Evolutionary conservation across 2,888 invertebrate genomes (phyloP), one percentile per base, ranked within the genome.

Genomic region (Tanypteryx hageni): DNA sequence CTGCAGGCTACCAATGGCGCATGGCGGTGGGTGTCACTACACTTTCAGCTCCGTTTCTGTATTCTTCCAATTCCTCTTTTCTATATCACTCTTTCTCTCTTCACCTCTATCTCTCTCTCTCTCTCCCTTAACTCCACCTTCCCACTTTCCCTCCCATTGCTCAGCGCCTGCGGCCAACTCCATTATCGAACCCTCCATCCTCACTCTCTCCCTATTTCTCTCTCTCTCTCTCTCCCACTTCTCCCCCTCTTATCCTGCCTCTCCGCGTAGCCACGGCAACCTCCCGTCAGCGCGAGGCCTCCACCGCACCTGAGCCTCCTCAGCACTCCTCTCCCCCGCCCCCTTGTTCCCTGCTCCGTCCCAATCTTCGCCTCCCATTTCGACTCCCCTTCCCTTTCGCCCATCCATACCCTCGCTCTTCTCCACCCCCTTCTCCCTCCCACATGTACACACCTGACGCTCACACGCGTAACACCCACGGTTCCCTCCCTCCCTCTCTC

Each of bases 221-320:
- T 27, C 76, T 27, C 10, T 76, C 76, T n/a, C 76, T 76, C 76
- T 3, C n/a, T 18, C 84, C 18, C 16, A 0, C 0, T 14, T 27
- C 31, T 27, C 27, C 82, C 27, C 18, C 7, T n/a, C 18, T 57
- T n/a, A 11, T 13, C 14, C n/a, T n/a, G 13, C 85, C 27, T 31
- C 16, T 31, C 7, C 85, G 7, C 22, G 22, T 58, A 58, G 58
- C 85, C 85, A 56, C 44, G 56, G 84, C 8, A 84, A 84, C 84
- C 76, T 76, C 76, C 76, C 14, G 76, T 22, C 18, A 27, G 76
- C 11, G 76, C n/a, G n/a, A n/a, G 76, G 14, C n/a, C 76, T n/a
- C n/a, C 14, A 84, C n/a, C 84, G 57, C 85, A 85, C 85, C 85
- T 84, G 84, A 84, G 44, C 84, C 84, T n/a, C 44, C n/a, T n/a